phyloP scores from a whole-genome alignment of 2,113 vertebrate species.

The Plotosus lineatus region DNA sequence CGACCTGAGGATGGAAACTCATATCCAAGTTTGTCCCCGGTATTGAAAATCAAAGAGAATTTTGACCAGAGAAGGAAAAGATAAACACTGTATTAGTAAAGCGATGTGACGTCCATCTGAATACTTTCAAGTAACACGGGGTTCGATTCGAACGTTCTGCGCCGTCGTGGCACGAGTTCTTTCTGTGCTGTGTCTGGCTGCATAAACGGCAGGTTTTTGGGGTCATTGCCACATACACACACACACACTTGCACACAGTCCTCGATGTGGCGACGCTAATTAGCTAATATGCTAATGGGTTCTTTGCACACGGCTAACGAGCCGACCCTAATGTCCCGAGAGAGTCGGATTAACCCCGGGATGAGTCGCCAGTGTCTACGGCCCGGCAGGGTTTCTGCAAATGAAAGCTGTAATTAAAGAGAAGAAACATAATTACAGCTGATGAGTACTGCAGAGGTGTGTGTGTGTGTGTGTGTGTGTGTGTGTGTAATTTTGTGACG shows the following conservation, averaged over 20 bases:
- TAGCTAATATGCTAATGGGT: constrained; percentile 67
- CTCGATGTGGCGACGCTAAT: constrained; percentile 58
- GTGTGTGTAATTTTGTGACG: background rate
- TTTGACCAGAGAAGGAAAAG: background rate
- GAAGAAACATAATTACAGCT: constrained; percentile 63
- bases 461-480: background rate
- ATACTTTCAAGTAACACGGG: background rate
- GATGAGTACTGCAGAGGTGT: constrained; percentile 39
- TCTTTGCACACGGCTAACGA: constrained; percentile 51
- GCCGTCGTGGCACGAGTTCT: background rate
- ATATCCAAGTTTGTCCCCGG: background rate
- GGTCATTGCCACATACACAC: background rate
- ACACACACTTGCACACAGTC: background rate
- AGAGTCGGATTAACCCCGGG: constrained; percentile 63
- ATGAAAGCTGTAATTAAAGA: constrained; percentile 68
- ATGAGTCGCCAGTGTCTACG: constrained; percentile 44
- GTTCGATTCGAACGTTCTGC: background rate
- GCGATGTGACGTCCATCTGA: background rate
- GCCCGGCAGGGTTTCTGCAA: constrained; percentile 48
- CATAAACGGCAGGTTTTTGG: constrained; percentile 5
- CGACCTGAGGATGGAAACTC: background rate
- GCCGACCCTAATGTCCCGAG: constrained; percentile 56
- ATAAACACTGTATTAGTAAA: background rate
- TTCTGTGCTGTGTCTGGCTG: constrained; percentile 20
- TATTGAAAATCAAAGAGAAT: background rate